A percentile compares a stretch with the other conserved stretches of the same genome.
phyloP scores from a whole-genome alignment of 1,140 invertebrate species.

The Platyscapa corneri region DNA sequence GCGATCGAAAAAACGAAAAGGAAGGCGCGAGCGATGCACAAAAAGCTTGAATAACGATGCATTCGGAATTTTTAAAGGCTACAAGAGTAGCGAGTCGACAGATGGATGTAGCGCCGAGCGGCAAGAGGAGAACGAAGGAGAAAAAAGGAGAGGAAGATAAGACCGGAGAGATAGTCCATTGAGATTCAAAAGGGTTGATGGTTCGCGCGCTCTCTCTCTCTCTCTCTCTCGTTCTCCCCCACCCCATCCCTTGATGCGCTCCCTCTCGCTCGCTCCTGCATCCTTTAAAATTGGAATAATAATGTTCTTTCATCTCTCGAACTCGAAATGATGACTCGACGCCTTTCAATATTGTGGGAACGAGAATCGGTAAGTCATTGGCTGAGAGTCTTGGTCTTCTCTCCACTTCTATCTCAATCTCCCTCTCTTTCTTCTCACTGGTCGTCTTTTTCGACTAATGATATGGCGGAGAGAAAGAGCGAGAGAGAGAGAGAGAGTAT shows the following conservation, averaged over 20 bases:
- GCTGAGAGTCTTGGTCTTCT: slow-evolving; percentile 47
- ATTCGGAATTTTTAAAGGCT: slow-evolving; percentile 64
- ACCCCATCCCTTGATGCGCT: not conserved
- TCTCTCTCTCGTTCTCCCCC: slow-evolving; percentile 40
- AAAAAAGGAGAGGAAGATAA: slow-evolving; percentile 53
- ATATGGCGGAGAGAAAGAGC: slow-evolving; percentile 52
- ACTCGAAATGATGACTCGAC: slow-evolving; percentile 72
- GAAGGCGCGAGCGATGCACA: slow-evolving; percentile 40
- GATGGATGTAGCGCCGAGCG: slow-evolving; percentile 55
- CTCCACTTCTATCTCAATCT: slow-evolving; percentile 53
- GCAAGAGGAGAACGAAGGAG: slow-evolving; percentile 42
- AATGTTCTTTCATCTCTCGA: slow-evolving; percentile 71
- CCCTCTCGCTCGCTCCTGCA: slow-evolving; percentile 47
- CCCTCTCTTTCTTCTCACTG: slow-evolving; percentile 36
- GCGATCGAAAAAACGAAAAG: slow-evolving; percentile 52
- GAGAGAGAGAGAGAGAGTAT: slow-evolving; percentile 27
- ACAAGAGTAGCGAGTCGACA: slow-evolving; percentile 60
- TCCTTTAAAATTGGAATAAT: slow-evolving; percentile 75
- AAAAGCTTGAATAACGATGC: slow-evolving; percentile 64
- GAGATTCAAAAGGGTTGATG: slow-evolving; percentile 55
- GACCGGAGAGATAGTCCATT: slow-evolving; percentile 61
- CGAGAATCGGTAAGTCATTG: slow-evolving; percentile 67
- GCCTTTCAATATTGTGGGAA: slow-evolving; percentile 74
- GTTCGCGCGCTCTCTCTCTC: slow-evolving; percentile 41
- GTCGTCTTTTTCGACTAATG: slow-evolving; percentile 51